A percentile compares a stretch with the other conserved stretches of the same genome.
Conservation (phyloP, 2,888 invertebrate genomes). For the Hirtodrosophila cameraria region DNA sequence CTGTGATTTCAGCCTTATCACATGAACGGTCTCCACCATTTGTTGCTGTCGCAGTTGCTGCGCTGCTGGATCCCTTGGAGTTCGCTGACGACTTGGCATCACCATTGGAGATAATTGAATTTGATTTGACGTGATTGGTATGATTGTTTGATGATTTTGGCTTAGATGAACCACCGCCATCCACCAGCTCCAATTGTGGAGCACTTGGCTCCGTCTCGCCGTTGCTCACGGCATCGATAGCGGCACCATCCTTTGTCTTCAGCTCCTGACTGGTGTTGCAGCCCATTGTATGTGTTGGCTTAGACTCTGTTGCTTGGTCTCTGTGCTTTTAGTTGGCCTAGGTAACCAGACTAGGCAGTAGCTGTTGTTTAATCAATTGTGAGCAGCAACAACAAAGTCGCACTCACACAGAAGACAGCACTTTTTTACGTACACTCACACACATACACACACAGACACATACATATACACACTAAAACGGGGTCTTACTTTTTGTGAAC, state of each 20-base stretch:
- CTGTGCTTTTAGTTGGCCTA: conserved; percentile 58
- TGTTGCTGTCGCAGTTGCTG: conserved; percentile 44
- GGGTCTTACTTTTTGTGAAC: conserved; percentile 14
- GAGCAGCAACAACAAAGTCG: conserved; percentile 41
- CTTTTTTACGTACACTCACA: conserved; percentile 32
- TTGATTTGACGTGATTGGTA: conserved; percentile 81
- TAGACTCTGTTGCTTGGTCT: conserved; percentile 41
- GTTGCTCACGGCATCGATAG: conserved; percentile 66
- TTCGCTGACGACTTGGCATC: conserved; percentile 67
- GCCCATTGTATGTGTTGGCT: conserved; percentile 82
- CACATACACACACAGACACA: conserved; percentile 9
- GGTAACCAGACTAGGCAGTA: conserved; percentile 57
- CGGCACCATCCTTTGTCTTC: conserved; percentile 81
- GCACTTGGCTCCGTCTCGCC: conserved; percentile 63
- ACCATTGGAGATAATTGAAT: conserved; percentile 81
- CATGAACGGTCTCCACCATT: conserved; percentile 66
- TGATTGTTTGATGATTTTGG: conserved; percentile 66
- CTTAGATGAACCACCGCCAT: conserved; percentile 41
- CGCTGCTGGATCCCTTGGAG: conserved; percentile 16
- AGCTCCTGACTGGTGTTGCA: conserved; percentile 87
- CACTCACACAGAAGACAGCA: conserved; percentile 11
- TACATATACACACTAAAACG: neutral
- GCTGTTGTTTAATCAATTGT: conserved; percentile 81
- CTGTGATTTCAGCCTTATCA: conserved; percentile 79
- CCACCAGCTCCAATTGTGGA: conserved; percentile 61